Conservation (phyloP, 2,888 invertebrate genomes). For the Octodonta nipae region DNA sequence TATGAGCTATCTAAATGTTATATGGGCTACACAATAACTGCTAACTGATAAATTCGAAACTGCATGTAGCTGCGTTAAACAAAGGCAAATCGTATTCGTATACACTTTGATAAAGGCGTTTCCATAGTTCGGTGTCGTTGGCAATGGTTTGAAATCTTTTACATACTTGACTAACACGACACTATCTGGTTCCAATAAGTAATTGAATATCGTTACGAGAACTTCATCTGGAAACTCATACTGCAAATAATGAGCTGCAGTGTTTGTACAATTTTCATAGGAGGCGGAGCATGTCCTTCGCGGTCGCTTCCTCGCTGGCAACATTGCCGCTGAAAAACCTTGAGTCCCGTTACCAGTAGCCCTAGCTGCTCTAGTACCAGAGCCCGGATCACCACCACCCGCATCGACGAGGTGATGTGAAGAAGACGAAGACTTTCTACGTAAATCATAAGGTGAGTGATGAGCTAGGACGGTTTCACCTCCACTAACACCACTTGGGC, state of each 20-base stretch:
- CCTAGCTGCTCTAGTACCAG: slow-evolving; percentile 40
- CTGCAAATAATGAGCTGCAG: slow-evolving; percentile 75
- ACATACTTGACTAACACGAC: slow-evolving; percentile 87
- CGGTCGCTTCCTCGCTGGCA: slow-evolving; percentile 75
- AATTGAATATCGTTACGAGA: slow-evolving; percentile 87
- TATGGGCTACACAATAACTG: too few relatives aligned
- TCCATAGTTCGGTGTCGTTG: slow-evolving; percentile 85
- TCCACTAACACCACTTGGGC: slow-evolving; percentile 37
- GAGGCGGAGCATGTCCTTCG: slow-evolving; percentile 50
- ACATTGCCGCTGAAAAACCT: slow-evolving; percentile 44
- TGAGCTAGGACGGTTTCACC: slow-evolving; percentile 45
- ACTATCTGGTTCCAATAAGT: slow-evolving; percentile 89
- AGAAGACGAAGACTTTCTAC: slow-evolving; percentile 65
- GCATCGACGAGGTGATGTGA: slow-evolving; percentile 39
- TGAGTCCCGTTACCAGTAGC: slow-evolving; percentile 34
- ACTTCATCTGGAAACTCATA: slow-evolving; percentile 95
- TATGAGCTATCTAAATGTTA: too few relatives aligned
- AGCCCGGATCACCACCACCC: slow-evolving; percentile 26
- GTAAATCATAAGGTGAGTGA: slow-evolving; percentile 80
- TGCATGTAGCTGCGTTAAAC: slow-evolving; percentile 77
- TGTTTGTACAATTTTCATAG: slow-evolving; percentile 40
- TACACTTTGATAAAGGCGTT: slow-evolving; percentile 81
- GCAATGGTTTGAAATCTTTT: slow-evolving; percentile 86
- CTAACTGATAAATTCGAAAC: slow-evolving; percentile 85
- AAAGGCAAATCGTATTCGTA: slow-evolving; percentile 94